phyloP scores from a whole-genome alignment of 2,113 vertebrate genomes.

The Anarrhichthys ocellatus region DNA sequence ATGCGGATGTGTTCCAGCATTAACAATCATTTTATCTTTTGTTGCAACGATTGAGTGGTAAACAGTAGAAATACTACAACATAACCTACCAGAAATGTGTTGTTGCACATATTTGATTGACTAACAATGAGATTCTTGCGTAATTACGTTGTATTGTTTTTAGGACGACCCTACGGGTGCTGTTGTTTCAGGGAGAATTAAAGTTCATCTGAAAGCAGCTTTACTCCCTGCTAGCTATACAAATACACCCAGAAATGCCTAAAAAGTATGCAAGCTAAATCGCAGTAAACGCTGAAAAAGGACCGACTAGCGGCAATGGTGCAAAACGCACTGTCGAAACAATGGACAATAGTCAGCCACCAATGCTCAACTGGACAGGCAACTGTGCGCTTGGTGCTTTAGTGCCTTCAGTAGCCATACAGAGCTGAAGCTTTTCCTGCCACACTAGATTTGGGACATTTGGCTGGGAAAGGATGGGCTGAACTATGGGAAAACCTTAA shows the following conservation, averaged over 20 bases:
- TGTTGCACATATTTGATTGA: not conserved
- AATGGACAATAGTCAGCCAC: not conserved
- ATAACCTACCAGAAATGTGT: not conserved
- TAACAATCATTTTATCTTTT: not conserved
- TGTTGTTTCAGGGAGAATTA: not conserved
- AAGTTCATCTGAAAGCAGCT: not conserved
- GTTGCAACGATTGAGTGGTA: not conserved
- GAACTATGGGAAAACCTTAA: constrained; percentile 65
- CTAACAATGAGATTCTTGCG: not conserved
- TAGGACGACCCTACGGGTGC: not conserved
- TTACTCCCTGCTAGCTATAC: not conserved
- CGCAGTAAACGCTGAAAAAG: not conserved
- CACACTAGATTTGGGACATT: constrained; percentile 44
- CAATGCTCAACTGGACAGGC: not conserved
- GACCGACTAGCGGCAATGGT: not conserved
- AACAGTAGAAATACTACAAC: not conserved
- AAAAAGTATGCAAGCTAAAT: not conserved
- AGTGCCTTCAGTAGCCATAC: not conserved
- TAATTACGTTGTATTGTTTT: not conserved
- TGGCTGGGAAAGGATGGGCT: constrained; percentile 56
- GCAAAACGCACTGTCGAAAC: not conserved
- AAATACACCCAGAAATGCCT: not conserved
- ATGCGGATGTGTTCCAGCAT: not conserved
- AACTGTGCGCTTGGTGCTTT: constrained; percentile 3
- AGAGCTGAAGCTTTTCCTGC: constrained; percentile 37